A percentile compares a stretch with the other conserved stretches of the same genome.
Evolutionary conservation across 2,113 vertebrate species (phyloP).

Genomic region (Anser brachyrhynchus): DNA sequence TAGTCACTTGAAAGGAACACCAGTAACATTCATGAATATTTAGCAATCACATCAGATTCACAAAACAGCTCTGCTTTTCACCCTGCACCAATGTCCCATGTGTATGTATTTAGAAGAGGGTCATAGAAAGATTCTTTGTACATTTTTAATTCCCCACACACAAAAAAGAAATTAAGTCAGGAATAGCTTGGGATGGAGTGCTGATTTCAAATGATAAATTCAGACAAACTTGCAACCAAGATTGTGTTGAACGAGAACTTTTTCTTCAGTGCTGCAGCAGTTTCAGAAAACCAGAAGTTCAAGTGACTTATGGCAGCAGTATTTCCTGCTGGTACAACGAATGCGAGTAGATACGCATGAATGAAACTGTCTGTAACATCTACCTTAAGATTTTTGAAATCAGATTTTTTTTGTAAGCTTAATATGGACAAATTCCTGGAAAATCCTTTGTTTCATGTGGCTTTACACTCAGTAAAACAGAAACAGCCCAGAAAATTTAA

Average conservation of each 20-base stretch:
- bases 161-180: not conserved
- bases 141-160: too few species aligned
- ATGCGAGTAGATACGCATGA: not conserved
- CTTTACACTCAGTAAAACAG: not conserved
- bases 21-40: not conserved
- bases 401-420: not conserved
- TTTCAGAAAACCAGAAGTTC: not conserved
- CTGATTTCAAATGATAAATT: not conserved
- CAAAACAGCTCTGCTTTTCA: not conserved
- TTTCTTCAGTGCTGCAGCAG: not conserved
- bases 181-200: not conserved
- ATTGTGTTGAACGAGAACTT: not conserved
- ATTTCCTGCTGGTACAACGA: not conserved
- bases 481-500: not conserved
- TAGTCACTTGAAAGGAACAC: too few species aligned
- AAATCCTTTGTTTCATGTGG: not conserved
- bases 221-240: not conserved
- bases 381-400: not conserved
- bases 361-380: not conserved
- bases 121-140: not conserved
- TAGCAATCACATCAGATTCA: not conserved
- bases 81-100: not conserved
- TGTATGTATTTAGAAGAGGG: not conserved
- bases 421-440: not conserved
- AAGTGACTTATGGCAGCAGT: not conserved